These are phyloP conservation scores for Calliopum simillimum DNA, from an alignment of 2,888 invertebrate species.

Conservation along the genomic window DNA sequence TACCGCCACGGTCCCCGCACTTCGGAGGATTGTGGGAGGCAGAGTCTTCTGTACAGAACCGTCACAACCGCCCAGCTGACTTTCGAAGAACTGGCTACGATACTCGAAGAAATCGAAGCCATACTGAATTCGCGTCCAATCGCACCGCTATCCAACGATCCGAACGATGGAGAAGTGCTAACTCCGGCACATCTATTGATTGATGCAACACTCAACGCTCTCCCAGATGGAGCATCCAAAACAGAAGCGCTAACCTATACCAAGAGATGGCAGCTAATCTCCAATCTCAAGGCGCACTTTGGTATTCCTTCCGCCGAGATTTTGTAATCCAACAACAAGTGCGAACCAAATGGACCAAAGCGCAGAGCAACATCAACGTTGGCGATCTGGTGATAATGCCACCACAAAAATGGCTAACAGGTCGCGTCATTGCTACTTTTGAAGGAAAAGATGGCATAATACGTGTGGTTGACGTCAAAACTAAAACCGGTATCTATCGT, in stretches of 20 bases:
- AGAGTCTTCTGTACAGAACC: conserved; percentile 26
- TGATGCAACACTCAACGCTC: neutral
- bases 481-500: conserved; percentile 17
- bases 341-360: conserved; percentile 34
- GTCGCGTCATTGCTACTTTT: conserved; percentile 25
- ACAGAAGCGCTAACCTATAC: no score
- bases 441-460: conserved; percentile 35
- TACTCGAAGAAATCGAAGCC: conserved; percentile 42
- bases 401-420: conserved; percentile 33
- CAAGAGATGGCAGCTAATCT: conserved; percentile 18
- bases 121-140: conserved; percentile 47
- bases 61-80: conserved; percentile 32
- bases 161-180: conserved; percentile 39
- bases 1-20: conserved; percentile 31
- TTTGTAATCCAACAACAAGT: neutral
- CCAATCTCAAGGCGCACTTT: conserved; percentile 34
- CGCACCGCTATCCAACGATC: conserved; percentile 37
- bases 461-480: conserved; percentile 36
- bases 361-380: conserved; percentile 30
- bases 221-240: no score
- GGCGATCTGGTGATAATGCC: conserved; percentile 30
- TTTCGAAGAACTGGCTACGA: conserved; percentile 38
- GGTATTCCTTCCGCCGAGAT: conserved; percentile 14
- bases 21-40: conserved; percentile 34
- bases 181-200: conserved; percentile 26